A percentile compares a stretch with the other conserved stretches of the same genome.
Conservation (phyloP, 2,113 vertebrate species). For the Rhizomys pruinosus region DNA sequence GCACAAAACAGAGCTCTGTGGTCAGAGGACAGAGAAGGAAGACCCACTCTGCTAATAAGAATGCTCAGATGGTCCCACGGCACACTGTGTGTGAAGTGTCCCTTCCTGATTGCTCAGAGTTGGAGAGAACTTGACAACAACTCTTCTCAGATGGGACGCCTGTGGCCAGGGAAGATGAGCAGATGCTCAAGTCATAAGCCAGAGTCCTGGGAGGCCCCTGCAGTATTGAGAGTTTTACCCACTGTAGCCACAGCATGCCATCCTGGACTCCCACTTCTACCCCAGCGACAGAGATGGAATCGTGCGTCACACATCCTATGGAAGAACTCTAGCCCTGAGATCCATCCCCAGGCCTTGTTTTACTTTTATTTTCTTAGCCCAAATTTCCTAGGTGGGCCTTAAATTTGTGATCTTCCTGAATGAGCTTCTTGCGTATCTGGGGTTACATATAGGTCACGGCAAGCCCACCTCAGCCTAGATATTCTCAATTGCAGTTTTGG, state of each 20-base stretch:
- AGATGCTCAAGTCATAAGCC: background rate
- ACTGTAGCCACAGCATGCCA: too few relatives aligned
- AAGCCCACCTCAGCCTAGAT: too few relatives aligned
- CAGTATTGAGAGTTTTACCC: too few relatives aligned
- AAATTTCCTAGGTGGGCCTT: too few relatives aligned
- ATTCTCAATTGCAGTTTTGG: background rate
- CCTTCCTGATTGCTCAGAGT: rapidly evolving
- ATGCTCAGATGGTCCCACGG: background rate
- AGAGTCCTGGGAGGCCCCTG: background rate
- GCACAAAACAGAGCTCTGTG: background rate
- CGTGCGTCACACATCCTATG: too few relatives aligned
- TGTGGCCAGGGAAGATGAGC: background rate
- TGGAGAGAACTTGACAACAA: background rate
- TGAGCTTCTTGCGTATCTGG: too few relatives aligned
- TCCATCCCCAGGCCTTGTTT: too few relatives aligned
- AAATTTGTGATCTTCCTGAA: too few relatives aligned
- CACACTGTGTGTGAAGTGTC: background rate
- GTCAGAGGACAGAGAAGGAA: too few relatives aligned
- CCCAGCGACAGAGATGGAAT: background rate
- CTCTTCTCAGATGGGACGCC: background rate
- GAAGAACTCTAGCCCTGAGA: too few relatives aligned
- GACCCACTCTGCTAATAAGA: background rate
- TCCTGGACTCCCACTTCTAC: background rate
- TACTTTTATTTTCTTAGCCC: too few relatives aligned
- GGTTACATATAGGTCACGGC: too few relatives aligned